Evolutionary conservation across 2,797 vertebrate species (phyloP), one percentile per base, ranked within the genome.

Genomic region (Chrosomus eos): DNA sequence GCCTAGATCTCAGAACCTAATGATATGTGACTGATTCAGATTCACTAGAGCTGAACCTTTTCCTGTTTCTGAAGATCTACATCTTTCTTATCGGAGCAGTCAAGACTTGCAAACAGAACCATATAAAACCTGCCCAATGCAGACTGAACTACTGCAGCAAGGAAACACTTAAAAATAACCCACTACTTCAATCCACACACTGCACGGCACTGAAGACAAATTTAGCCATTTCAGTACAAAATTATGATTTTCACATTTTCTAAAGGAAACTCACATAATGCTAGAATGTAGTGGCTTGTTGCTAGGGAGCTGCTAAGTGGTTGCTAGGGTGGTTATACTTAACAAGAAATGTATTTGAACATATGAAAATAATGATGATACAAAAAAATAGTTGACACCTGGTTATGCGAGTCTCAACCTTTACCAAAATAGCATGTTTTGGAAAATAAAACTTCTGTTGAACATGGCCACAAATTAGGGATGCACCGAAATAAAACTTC

Each of bases 61-160:
- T 66, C 40, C 58, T 74, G 36, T 60, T 74, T 82, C 60, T 62
- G 26, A 74, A 64, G 55, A 64, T 55, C 19, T 38, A 55, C 21
- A 48, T 72, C 76, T 72, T 21, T 71, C 66, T 73, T 64, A 74
- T 74, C 70, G 51, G 55, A 64, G 21, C 9, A n/a, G 40, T 33
- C 28, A 73, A 45, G 11, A 74, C 14, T 28, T 64, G 28, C 40
- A 82, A 74, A 48, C 55, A 82, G 53, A 62, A 60, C 28, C 51
- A 43, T 60, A 45, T 67, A 36, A 64, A 67, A 33, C 62, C 13
- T 81, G 16, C 66, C 45, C 31, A 81, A 55, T 10, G 66, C 77
- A 62, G 5, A 79, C 58, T 45, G 8, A 79, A 80, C 40, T 67
- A 64, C 77, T 19, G n/a, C 58, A 51, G 26, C n/a, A 36, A 33